Base-by-base conservation (phyloP, 2,113 vertebrate species). In the Austrofundulus limnaeus region DNA sequence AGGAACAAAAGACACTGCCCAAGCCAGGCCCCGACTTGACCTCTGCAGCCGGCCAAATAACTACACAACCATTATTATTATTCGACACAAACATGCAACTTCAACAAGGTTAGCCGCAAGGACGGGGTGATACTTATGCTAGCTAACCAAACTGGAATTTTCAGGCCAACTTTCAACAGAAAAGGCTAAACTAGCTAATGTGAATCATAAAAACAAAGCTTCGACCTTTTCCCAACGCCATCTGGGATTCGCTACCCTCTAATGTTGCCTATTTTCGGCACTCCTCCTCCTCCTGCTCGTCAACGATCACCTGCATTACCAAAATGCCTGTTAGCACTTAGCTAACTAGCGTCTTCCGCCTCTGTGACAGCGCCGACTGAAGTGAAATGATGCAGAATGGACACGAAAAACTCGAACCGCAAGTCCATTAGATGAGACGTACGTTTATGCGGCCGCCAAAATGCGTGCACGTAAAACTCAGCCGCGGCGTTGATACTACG, bases 31-130 rank as follows among this genome's bases (percentile, higher is more conserved):
- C 77, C 11, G 62, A 73, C 75, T n/a, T 58, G 55, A 77, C 65
- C 72, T 71, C 61, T 39, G 56, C 70, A 75, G 54, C 24, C 23
- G 54, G 37, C 34, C 61, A 19, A 46, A 20, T 20, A 19, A 46
- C 15, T 20, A 46, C 9, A 19, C 10, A 46, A 46, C 41, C 14
- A 17, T 15, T 15, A 13, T 52, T 52, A 19, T n/a, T 31, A 34
- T 52, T 25, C 45, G 61, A 63, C 64, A 72, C 77, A 5, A 38
- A 53, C 17, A 24, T 25, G 28, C 17, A 75, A 77, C 77, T 73
- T 75, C 37, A 37, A 77, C 83, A 87, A 87, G 86, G 88, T 86
- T 88, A 82, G 59, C 53, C 78, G 65, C 85, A 90, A 88, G 88
- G 88, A 72, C 86, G 72, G 68, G 66, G 61, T 70, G 48, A 53